Evolutionary conservation across 2,113 vertebrate species (phyloP).

Genomic region (Carassius auratus): DNA sequence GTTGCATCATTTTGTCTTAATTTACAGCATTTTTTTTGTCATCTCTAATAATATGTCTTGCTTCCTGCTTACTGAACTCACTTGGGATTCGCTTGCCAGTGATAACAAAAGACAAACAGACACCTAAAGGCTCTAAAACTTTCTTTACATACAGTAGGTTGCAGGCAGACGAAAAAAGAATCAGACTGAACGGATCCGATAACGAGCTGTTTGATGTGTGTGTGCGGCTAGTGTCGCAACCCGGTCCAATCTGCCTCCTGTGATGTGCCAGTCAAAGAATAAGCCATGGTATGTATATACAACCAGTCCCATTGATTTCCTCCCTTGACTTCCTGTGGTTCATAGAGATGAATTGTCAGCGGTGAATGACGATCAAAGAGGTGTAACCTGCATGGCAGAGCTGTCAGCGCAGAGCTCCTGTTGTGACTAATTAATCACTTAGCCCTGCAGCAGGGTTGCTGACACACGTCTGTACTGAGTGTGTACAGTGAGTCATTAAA

Average conservation of each 20-base stretch:
- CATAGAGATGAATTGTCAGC: slow-evolving; percentile 51
- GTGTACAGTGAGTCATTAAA: slow-evolving; percentile 48
- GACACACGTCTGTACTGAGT: slow-evolving; percentile 53
- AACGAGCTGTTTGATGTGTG: slow-evolving; percentile 14
- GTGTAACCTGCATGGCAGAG: slow-evolving; percentile 53
- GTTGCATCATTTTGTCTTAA: slow-evolving; percentile 6
- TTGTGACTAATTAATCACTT: slow-evolving; percentile 65
- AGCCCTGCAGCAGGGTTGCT: slow-evolving; percentile 55
- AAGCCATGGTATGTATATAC: slow-evolving; percentile 29
- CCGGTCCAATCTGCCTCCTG: background rate
- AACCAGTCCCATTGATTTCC: slow-evolving; percentile 40
- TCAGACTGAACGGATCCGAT: background rate
- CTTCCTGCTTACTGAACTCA: background rate
- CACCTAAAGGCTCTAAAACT: background rate
- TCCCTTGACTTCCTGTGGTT: slow-evolving; percentile 42
- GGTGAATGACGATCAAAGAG: slow-evolving; percentile 55
- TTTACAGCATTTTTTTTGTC: background rate
- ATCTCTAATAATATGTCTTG: background rate
- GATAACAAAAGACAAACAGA: background rate
- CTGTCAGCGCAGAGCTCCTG: slow-evolving; percentile 51
- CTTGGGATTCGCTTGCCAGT: background rate
- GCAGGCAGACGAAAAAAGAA: background rate
- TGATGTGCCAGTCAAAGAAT: slow-evolving; percentile 31
- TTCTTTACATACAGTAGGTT: background rate
- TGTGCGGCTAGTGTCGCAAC: slow-evolving; percentile 10